Percentiles rank a stretch among this genome's conserved stretches.
phyloP scores from a whole-genome alignment of 2,888 invertebrate species.

The Stenichneumon culpator region DNA sequence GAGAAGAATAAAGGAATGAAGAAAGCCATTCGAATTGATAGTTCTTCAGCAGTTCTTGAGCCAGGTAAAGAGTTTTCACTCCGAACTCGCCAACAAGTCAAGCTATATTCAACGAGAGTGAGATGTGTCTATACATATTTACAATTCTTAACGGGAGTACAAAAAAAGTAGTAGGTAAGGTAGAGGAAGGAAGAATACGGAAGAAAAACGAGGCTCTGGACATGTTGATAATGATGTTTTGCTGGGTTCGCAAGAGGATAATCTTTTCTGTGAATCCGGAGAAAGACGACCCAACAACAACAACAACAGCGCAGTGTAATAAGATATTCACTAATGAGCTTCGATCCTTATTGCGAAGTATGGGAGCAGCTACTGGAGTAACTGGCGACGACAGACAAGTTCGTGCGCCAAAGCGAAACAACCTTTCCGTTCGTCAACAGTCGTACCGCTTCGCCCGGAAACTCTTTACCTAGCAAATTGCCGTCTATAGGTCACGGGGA shows the following conservation, averaged over 20 bases:
- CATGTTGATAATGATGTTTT: background rate
- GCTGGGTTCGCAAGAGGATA: background rate
- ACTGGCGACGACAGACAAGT: background rate
- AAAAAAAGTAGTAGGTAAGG: background rate
- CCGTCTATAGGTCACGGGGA: constrained; percentile 2
- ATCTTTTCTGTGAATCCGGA: background rate
- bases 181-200: constrained; percentile 14
- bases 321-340: background rate
- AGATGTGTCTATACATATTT: background rate
- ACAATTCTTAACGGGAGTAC: background rate
- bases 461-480: constrained; percentile 4
- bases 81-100: constrained; percentile 20
- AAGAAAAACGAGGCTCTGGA: constrained; percentile 5
- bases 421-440: constrained; percentile 1
- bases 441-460: background rate
- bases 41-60: constrained; percentile 19
- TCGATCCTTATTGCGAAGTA: background rate
- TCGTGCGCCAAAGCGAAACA: constrained; percentile 1
- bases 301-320: background rate
- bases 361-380: background rate
- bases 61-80: constrained; percentile 13
- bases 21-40: constrained; percentile 40
- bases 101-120: constrained; percentile 5
- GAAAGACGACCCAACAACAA: background rate
- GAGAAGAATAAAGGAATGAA: constrained; percentile 19